Conservation (phyloP, 2,888 invertebrate species). For the Sesia bembeciformis region DNA sequence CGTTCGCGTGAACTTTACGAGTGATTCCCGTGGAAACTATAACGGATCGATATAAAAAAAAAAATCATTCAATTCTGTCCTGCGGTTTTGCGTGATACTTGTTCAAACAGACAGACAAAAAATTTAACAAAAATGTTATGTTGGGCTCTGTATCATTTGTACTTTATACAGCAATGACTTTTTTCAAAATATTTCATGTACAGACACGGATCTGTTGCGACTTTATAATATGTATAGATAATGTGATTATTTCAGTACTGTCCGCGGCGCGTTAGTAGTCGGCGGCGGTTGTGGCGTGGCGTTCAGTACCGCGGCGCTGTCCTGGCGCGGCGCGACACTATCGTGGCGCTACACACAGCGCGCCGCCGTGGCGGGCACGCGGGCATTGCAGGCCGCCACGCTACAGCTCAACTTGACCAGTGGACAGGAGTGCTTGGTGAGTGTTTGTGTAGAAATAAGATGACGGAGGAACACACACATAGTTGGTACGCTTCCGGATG, state of each 20-base stretch:
- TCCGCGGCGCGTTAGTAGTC: constrained; percentile 55
- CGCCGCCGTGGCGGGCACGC: constrained; percentile 31
- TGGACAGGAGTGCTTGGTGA: constrained; percentile 88
- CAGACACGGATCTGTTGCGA: no score
- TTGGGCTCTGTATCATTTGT: no score
- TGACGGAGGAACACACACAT: not conserved
- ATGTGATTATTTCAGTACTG: constrained; percentile 25
- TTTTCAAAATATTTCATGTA: no score
- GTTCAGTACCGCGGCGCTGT: constrained; percentile 78
- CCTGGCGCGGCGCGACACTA: constrained; percentile 69
- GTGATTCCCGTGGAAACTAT: no score
- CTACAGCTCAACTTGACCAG: constrained; percentile 92
- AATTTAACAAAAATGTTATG: no score
- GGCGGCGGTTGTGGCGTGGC: constrained; percentile 47
- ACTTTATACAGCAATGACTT: no score
- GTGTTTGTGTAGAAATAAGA: constrained; percentile 31
- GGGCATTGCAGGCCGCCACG: constrained; percentile 81
- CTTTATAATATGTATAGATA: not conserved
- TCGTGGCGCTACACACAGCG: constrained; percentile 81
- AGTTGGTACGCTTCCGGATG: not conserved
- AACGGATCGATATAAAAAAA: no score
- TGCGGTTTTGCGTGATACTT: no score
- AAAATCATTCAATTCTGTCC: no score
- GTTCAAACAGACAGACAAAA: no score
- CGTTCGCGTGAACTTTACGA: no score